These are phyloP conservation scores for Psettodes erumei DNA, from an alignment of 2,113 vertebrate species.

Conservation along the genomic window DNA sequence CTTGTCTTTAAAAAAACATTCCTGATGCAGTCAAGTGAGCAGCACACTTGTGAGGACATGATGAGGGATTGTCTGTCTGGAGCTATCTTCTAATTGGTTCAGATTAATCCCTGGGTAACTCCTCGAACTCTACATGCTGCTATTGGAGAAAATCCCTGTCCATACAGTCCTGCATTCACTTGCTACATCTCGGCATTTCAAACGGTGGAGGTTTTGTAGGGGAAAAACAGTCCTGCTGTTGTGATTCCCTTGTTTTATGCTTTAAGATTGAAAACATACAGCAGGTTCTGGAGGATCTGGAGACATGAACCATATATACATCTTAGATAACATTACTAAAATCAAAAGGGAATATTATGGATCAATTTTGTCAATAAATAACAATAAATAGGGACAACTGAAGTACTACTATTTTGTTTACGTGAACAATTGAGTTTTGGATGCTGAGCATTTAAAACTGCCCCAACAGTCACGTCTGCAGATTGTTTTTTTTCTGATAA, in stretches of 20 bases:
- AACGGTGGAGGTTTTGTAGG: too few relatives aligned
- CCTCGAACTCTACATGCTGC: not conserved
- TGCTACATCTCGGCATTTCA: too few relatives aligned
- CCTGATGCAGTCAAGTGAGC: slow-evolving; percentile 31
- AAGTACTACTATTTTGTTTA: too few relatives aligned
- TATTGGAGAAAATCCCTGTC: not conserved
- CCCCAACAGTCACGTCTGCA: not conserved
- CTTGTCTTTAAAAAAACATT: not conserved
- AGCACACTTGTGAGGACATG: not conserved
- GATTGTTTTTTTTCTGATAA: not conserved
- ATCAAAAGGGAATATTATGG: not conserved
- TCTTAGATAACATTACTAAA: not conserved
- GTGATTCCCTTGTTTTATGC: not conserved
- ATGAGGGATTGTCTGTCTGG: slow-evolving; percentile 13
- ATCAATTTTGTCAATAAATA: not conserved
- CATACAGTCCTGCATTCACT: not conserved
- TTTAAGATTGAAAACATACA: not conserved
- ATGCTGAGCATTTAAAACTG: not conserved
- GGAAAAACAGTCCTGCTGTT: not conserved
- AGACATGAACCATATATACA: not conserved
- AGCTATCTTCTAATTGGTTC: slow-evolving; percentile 37
- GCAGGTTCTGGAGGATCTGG: not conserved
- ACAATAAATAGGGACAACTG: not conserved
- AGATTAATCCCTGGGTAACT: slow-evolving; percentile 40
- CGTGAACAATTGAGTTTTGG: not conserved